phyloP scores from a whole-genome alignment of 2,797 vertebrate species.

The Prunella strophiata region DNA sequence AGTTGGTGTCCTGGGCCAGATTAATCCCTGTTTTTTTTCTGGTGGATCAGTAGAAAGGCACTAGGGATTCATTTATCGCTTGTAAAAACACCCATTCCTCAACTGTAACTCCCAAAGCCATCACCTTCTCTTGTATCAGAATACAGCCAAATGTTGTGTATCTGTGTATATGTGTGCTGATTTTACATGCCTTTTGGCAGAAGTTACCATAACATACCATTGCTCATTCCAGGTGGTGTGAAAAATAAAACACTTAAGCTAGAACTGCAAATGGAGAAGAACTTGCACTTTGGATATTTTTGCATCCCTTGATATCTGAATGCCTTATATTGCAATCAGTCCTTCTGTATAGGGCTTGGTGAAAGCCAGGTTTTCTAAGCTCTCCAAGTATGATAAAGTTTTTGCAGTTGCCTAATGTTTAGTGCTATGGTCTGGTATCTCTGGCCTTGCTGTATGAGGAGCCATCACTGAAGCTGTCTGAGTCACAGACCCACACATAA shows the following conservation, averaged over 20 bases:
- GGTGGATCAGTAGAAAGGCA: conserved; percentile 16
- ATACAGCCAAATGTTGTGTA: not conserved
- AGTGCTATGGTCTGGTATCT: not conserved
- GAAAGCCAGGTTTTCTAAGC: not conserved
- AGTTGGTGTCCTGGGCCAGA: conserved; percentile 26
- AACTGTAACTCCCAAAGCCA: conserved; percentile 8
- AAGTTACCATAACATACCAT: conserved; percentile 19
- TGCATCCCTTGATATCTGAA: not conserved
- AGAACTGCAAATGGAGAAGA: not conserved
- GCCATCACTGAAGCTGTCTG: not conserved
- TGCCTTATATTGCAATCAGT: not conserved
- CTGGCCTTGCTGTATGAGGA: not conserved
- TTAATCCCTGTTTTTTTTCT: conserved; percentile 31
- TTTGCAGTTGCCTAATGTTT: not conserved
- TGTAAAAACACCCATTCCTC: conserved; percentile 31
- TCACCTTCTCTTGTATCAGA: conserved; percentile 23
- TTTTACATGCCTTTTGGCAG: conserved; percentile 25
- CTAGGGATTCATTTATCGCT: conserved; percentile 40
- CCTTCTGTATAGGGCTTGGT: not conserved
- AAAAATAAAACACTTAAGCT: not conserved
- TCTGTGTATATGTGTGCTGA: not conserved
- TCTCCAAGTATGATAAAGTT: not conserved
- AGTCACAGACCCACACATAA: not conserved
- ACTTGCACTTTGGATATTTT: not conserved
- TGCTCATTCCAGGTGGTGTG: not conserved